Percentiles rank a stretch among this genome's conserved stretches.
Conservation (phyloP, 2,113 vertebrate genomes). For the Sebastes fasciatus region DNA sequence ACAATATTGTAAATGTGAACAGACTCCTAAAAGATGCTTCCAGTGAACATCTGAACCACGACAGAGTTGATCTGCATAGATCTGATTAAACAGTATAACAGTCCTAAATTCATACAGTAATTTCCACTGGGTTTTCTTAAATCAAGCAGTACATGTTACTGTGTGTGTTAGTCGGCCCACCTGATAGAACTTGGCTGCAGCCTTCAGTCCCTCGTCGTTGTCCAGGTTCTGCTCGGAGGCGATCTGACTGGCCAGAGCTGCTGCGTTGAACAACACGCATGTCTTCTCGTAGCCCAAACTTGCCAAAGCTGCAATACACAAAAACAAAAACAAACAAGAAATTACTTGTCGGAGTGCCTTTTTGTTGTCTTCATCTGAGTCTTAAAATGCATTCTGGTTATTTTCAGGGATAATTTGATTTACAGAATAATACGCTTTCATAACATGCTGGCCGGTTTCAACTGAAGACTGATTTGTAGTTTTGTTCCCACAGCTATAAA, state of each 20-base stretch:
- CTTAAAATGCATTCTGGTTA: background rate
- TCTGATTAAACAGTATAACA: background rate
- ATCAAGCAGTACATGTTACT: background rate
- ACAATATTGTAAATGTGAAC: background rate
- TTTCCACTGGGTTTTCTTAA: background rate
- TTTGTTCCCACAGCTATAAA: background rate
- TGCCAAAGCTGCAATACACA: constrained; percentile 88
- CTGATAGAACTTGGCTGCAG: constrained; percentile 96
- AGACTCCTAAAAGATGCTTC: background rate
- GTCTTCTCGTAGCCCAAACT: constrained; percentile 98
- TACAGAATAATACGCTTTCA: background rate
- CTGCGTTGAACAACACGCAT: constrained; percentile 96
- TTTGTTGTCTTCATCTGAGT: background rate
- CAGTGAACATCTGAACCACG: background rate
- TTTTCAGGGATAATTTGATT: background rate
- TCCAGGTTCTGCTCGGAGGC: constrained; percentile 98
- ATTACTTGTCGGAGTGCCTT: background rate
- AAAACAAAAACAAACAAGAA: constrained; percentile 18
- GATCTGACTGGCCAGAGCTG: constrained; percentile 96
- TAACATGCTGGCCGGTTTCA: background rate
- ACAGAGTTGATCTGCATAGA: background rate
- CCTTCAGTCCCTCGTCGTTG: constrained; percentile 95
- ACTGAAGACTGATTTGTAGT: background rate
- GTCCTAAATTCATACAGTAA: background rate
- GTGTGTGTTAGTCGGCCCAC: constrained; percentile 70